Percentiles rank a stretch among this genome's conserved stretches.
phyloP scores from a whole-genome alignment of 2,113 vertebrate species.

The Mus spicilegus region DNA sequence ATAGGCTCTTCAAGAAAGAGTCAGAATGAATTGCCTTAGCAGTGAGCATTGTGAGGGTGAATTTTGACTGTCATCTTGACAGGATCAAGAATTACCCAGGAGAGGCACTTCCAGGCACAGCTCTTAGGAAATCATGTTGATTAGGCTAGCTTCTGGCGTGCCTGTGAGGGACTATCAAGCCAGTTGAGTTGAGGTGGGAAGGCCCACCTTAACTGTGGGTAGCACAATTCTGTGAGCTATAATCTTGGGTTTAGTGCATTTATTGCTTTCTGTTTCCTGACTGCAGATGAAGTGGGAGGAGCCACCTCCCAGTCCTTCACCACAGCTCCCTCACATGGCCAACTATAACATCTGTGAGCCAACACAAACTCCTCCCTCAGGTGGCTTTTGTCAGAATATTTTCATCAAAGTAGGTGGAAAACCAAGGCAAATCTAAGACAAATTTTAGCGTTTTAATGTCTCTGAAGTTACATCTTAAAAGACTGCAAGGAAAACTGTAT shows the following conservation, averaged over 20 bases:
- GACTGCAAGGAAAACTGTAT: background rate
- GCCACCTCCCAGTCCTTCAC: background rate
- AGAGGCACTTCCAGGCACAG: background rate
- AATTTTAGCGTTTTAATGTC: background rate
- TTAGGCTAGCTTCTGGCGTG: background rate
- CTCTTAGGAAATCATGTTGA: background rate
- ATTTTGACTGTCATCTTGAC: background rate
- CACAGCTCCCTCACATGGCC: background rate
- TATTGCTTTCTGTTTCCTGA: background rate
- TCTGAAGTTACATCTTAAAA: background rate
- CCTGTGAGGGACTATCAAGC: background rate
- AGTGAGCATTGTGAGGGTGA: background rate
- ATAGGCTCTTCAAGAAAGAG: too few relatives aligned
- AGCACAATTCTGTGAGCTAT: background rate
- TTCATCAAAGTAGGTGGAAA: background rate
- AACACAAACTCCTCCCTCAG: background rate
- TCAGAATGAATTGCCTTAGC: background rate
- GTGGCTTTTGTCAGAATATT: background rate
- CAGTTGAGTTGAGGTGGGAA: background rate
- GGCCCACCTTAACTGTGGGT: background rate
- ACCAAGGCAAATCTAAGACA: background rate
- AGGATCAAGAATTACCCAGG: background rate
- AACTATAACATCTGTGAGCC: too few relatives aligned
- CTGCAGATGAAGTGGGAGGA: background rate
- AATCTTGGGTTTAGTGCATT: background rate